phyloP scores from a whole-genome alignment of 2,797 vertebrate genomes.

The Aplochiton taeniatus region DNA sequence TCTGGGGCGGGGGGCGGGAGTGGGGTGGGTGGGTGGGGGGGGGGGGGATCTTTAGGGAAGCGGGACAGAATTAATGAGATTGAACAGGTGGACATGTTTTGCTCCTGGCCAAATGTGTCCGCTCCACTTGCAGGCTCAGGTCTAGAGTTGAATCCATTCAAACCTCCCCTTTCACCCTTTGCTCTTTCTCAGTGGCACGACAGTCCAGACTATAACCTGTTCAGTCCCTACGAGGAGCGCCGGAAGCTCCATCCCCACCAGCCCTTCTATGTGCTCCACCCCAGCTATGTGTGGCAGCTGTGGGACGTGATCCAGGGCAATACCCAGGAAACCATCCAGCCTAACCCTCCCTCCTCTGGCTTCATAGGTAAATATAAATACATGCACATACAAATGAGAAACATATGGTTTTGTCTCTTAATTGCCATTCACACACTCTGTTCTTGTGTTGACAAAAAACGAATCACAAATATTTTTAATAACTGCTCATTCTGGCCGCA shows the following conservation, averaged over 20 bases:
- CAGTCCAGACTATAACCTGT: constrained; percentile 96
- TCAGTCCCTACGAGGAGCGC: constrained; percentile 88
- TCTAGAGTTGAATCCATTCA: not conserved
- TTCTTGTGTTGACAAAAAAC: too few species aligned
- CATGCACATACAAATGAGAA: constrained; percentile 3
- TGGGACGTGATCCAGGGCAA: constrained; percentile 98
- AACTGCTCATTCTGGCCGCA: too few species aligned
- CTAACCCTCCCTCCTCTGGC: constrained; percentile 96
- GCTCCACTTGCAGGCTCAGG: not conserved
- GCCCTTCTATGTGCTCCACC: constrained; percentile 96
- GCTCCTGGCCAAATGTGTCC: not conserved
- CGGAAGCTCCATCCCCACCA: constrained; percentile 86
- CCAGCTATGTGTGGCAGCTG: constrained; percentile 93
- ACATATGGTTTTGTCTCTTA: not conserved
- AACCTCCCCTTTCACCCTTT: not conserved
- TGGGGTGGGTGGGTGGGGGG: too few species aligned
- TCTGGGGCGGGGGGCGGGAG: too few species aligned
- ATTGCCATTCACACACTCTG: not conserved
- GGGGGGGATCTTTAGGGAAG: too few species aligned
- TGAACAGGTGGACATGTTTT: too few species aligned
- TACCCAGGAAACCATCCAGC: constrained; percentile 94
- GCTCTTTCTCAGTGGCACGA: constrained; percentile 84
- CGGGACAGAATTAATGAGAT: too few species aligned
- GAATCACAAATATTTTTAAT: too few species aligned
- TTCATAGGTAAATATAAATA: constrained; percentile 86